Evolutionary conservation across 2,113 vertebrate species (phyloP).

Genomic region (Ciconia maguari): DNA sequence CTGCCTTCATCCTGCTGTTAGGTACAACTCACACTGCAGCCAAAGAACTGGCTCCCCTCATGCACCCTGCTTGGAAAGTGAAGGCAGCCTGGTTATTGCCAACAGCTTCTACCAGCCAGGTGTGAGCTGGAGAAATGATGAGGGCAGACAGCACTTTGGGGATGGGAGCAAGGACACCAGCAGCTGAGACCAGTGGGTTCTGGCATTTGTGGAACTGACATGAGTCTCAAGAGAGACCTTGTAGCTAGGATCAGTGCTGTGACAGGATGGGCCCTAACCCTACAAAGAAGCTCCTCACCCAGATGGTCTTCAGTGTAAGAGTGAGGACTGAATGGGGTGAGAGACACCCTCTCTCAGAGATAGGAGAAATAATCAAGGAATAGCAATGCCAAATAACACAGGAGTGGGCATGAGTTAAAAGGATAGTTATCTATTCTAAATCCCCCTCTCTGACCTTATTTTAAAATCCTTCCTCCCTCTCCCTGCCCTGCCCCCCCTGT

Average conservation of each 20-base stretch:
- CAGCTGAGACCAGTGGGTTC: background rate
- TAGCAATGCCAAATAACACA: background rate
- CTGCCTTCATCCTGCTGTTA: background rate
- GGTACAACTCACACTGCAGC: background rate
- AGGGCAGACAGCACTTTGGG: background rate
- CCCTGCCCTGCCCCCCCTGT: background rate
- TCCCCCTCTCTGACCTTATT: background rate
- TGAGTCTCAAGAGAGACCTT: background rate
- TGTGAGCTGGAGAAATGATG: background rate
- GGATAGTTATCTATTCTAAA: background rate
- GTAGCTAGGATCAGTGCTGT: background rate
- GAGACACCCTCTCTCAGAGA: background rate
- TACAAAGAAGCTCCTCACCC: background rate
- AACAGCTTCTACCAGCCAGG: background rate
- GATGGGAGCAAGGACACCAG: background rate
- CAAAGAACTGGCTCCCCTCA: background rate
- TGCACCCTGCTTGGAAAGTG: background rate
- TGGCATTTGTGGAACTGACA: background rate
- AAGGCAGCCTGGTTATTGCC: background rate
- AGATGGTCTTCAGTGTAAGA: background rate
- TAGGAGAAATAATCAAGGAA: background rate
- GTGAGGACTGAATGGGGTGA: background rate
- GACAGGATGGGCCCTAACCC: background rate
- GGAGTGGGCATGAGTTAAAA: background rate
- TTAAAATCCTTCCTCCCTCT: background rate